Conservation (phyloP, 2,113 vertebrate species). For the Boleophthalmus pectinirostris region DNA sequence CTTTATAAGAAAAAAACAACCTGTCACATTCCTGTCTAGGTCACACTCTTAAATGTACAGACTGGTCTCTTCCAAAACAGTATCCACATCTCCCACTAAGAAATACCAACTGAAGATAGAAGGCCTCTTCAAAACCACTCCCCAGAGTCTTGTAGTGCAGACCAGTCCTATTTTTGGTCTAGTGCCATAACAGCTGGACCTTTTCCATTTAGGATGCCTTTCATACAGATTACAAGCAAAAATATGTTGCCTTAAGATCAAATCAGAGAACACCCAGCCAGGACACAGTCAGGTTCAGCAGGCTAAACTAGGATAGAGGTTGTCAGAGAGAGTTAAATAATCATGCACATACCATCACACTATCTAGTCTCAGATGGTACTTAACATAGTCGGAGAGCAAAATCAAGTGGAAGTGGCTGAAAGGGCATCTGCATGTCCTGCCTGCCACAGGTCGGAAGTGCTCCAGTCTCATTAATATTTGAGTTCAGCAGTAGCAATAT, state of each 20-base stretch:
- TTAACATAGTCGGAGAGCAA: neutral
- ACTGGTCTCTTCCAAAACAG: neutral
- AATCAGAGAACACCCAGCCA: neutral
- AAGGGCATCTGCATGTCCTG: neutral
- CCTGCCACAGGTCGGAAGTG: no score
- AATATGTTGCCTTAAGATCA: neutral
- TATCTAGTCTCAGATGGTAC: neutral
- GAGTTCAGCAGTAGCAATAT: no score
- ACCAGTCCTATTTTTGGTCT: neutral
- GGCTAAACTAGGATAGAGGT: neutral
- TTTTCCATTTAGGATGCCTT: neutral
- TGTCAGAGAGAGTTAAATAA: neutral
- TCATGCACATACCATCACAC: neutral
- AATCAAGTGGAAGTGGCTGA: neutral
- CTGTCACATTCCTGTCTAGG: neutral
- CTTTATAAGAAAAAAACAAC: no score
- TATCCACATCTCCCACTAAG: neutral
- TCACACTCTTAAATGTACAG: neutral
- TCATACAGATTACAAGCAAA: neutral
- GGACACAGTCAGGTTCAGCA: neutral
- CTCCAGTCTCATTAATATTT: no score
- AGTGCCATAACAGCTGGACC: neutral
- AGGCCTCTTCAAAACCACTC: neutral
- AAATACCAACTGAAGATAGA: neutral
- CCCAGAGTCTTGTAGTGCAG: neutral